Base-by-base conservation (phyloP, 2,888 invertebrate genomes). In the Melieria crassipennis region DNA sequence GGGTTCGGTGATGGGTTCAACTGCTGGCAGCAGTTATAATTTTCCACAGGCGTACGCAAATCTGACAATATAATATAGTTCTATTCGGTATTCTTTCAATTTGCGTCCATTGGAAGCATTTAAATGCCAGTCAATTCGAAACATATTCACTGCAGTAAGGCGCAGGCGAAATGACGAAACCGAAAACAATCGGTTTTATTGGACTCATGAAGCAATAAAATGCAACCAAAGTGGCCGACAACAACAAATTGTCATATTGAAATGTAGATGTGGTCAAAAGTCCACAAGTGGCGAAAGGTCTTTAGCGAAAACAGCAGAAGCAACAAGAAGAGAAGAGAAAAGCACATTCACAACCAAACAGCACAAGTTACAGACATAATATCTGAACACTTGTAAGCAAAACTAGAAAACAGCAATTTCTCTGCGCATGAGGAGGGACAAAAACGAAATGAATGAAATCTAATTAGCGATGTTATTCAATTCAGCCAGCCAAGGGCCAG, bases 391-490 rank as follows among this genome's bases (percentile, higher is more conserved):
- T n/a, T 42, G 43, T 60, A 60, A 7, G 60, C 46, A 60, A 11
- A 60, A 58, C 30, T 7, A 58, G 13, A 58, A 42, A 58, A 42
- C 5, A 30, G 42, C 11, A 30, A 10, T n/a, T 58, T 11, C 42
- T 10, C 16, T 57, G 5, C 7, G 7, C 7, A 11, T 42, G 43
- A 11, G 58, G 30, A 11, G 7, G 52, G 55, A 42, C n/a, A 56
- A 55, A 30, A 30, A 55, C 63, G 13, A 62, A 16, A 10, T 7
- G 48, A 69, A 52, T 30, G 30, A 45, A 69, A 69, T 69, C 69
- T 47, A 69, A 67, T 67, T 67, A 67, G 67, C n/a, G 42, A 43
- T 30, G 30, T 58, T 58, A 57, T 55, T 65, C 13, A 56, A 55
- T 50, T 50, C 11, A 30, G 30, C 9, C 30, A 60, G 60, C 42